Percentiles rank a stretch among this genome's conserved stretches.
Evolutionary conservation across 1,140 invertebrate genomes (phyloP).

Genomic region (Zaprionus capensis): DNA sequence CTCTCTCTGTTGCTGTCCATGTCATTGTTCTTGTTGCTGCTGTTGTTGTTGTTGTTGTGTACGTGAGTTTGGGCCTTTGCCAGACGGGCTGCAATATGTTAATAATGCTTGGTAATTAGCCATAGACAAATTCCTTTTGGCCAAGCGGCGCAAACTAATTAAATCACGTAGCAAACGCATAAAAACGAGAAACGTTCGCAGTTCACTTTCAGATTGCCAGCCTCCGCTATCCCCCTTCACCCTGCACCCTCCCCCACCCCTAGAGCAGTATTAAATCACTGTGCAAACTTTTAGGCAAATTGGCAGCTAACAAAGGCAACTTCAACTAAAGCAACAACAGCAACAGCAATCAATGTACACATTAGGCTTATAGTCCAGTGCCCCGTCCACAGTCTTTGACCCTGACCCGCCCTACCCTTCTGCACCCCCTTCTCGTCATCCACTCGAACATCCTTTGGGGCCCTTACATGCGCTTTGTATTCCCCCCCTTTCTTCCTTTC

Average conservation of each 20-base stretch:
- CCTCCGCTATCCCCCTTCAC: too few relatives aligned
- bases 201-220: conserved; percentile 18
- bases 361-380: conserved; percentile 31
- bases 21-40: not conserved
- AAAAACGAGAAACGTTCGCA: conserved; percentile 66
- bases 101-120: conserved; percentile 69
- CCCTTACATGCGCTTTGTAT: conserved; percentile 27
- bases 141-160: conserved; percentile 68
- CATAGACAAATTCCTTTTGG: conserved; percentile 53
- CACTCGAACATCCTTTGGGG: not conserved
- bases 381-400: conserved; percentile 3
- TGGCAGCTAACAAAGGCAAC: conserved; percentile 58
- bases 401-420: not conserved
- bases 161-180: conserved; percentile 81
- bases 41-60: conserved; percentile 18
- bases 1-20: not conserved
- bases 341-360: conserved; percentile 48
- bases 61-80: conserved; percentile 4
- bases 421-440: not conserved
- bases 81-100: conserved; percentile 60
- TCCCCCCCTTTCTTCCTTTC: conserved; percentile 4
- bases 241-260: conserved; percentile 2
- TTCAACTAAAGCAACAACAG: conserved; percentile 19
- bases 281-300: conserved; percentile 71
- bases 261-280: conserved; percentile 35